A percentile compares a stretch with the other conserved stretches of the same genome.
Conservation (phyloP, 1,140 invertebrate genomes). For the Prorops nasuta region DNA sequence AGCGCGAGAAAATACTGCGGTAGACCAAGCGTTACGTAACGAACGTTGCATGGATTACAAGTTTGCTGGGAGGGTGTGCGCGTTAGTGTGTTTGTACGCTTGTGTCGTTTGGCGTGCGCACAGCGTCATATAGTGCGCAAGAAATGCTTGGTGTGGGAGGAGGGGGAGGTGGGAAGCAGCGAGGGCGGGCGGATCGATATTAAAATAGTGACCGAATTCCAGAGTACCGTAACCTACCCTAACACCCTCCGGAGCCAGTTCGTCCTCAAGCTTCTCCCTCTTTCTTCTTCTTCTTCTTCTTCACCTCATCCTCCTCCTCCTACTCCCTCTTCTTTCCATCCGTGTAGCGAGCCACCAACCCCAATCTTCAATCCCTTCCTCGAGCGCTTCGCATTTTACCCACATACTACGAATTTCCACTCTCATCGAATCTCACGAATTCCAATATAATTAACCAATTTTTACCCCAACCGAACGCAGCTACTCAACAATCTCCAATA, state of each 20-base stretch:
- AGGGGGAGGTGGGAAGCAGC: not conserved
- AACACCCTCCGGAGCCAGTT: conserved; percentile 28
- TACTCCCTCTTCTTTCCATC: conserved; percentile 11
- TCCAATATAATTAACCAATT: no score
- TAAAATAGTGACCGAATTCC: conserved; percentile 59
- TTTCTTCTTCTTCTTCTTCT: conserved; percentile 1
- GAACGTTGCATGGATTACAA: no score
- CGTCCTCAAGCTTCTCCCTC: conserved; percentile 30
- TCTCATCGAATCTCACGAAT: no score
- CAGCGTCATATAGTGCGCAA: no score
- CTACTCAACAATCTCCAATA: no score
- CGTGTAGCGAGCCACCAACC: conserved; percentile 11
- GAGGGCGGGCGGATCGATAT: conserved; percentile 47
- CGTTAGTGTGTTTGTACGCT: not conserved
- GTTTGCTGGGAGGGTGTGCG: not conserved
- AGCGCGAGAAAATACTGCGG: no score
- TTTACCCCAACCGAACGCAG: no score
- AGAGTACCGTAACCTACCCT: conserved; percentile 48
- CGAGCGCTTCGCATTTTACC: conserved; percentile 10
- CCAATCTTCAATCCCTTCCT: conserved; percentile 8
- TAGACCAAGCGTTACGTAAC: no score
- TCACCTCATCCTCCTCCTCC: conserved; percentile 5
- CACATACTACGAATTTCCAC: no score
- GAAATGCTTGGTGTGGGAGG: not conserved
- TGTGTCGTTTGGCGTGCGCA: not conserved